Base-by-base conservation (phyloP, 2,797 vertebrate genomes). In the Tangara arthus region DNA sequence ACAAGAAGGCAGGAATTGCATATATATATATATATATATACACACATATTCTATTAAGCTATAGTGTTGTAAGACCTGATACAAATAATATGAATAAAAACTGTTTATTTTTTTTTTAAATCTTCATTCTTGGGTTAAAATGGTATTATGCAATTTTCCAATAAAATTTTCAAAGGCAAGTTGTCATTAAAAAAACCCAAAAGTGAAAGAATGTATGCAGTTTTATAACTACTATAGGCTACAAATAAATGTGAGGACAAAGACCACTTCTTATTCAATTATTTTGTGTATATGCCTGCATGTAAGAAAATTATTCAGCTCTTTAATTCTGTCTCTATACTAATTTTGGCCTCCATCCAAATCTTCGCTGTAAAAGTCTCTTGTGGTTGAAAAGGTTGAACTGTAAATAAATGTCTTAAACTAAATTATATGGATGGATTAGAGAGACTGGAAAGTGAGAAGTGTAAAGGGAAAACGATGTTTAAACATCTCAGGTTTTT, bases 381-480 rank as follows among this genome's bases (percentile, higher is more conserved):
- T 22, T 37, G 64, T 79, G 80, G 21, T 28, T 71, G 42, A 64
- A 94, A 90, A 91, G 42, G 47, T 80, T 71, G 42, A 35, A 37
- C 70, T 77, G 19, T 63, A 87, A 90, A 84, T 87, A 88, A 82
- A 87, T 46, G 27, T 79, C 78, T 84, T 63, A 66, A 90, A 90
- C 22, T 61, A 81, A 86, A 91, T 86, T 87, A 79, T 52, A 42
- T 64, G 47, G 70, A 34, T 20, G 14, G 56, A 89, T 92, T 93
- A 93, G 63, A 76, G 52, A 55, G n/a, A 32, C 37, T 84, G 61
- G 22, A 68, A 95, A 91, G 42, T 46, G 39, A 90, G 56, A 69
- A 44, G 4, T 46, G 35, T 46, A 89, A 92, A 96, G 35, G 73
- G 49, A 89, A 93, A 87, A 3, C 7, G 46, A 37, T 26, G 11